Conservation (phyloP, 2,888 invertebrate genomes). For the Unio delphinus region DNA sequence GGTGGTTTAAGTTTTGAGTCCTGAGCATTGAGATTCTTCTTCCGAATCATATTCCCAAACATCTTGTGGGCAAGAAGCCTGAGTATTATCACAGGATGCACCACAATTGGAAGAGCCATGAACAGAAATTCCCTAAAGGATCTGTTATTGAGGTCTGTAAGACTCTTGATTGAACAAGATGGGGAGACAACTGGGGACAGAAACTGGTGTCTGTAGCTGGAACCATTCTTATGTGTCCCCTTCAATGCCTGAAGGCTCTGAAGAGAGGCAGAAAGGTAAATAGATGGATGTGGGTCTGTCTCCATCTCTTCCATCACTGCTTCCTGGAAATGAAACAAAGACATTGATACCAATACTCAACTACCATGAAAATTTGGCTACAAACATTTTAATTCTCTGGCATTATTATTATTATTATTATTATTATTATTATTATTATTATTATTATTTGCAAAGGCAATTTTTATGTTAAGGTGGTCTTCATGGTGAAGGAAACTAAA, state of each 20-base stretch:
- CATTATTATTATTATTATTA: too few species aligned
- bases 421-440: too few species aligned
- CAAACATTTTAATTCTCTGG: too few species aligned
- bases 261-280: constrained; percentile 51
- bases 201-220: constrained; percentile 21
- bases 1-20: constrained; percentile 55
- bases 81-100: constrained; percentile 76
- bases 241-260: constrained; percentile 25
- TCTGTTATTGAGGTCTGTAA: constrained; percentile 47
- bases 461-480: too few species aligned
- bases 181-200: constrained; percentile 57
- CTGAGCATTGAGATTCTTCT: constrained; percentile 65
- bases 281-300: constrained; percentile 36
- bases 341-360: background rate
- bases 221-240: background rate
- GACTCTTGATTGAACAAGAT: constrained; percentile 55
- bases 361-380: background rate
- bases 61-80: constrained; percentile 76
- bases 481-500: too few species aligned
- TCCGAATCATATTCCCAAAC: constrained; percentile 74
- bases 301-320: constrained; percentile 53
- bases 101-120: constrained; percentile 73
- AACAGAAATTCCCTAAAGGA: constrained; percentile 64
- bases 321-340: constrained; percentile 44
- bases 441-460: too few species aligned